Evolutionary conservation across 2,797 vertebrate genomes (phyloP).

Genomic region (Lagocephalus sceleratus): DNA sequence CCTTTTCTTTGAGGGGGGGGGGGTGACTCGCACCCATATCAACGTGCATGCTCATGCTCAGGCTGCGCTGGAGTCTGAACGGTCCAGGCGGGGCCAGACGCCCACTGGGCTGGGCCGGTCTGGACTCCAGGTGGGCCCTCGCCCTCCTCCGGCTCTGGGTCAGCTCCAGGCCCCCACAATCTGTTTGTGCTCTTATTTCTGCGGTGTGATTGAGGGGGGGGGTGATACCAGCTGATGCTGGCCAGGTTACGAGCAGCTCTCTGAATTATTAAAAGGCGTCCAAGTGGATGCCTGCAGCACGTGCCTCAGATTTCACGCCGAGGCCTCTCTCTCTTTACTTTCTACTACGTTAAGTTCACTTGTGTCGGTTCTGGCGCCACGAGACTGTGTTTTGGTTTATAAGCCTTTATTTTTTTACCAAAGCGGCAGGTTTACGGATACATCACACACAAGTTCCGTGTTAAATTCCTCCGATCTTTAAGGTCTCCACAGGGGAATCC

Average conservation of each 20-base stretch:
- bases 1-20: too few species aligned
- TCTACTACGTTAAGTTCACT: constrained; percentile 4
- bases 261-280: constrained; percentile 61
- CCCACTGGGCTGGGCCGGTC: constrained; percentile 13
- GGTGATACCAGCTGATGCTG: constrained; percentile 13
- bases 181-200: constrained; percentile 9
- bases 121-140: constrained; percentile 26
- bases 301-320: constrained; percentile 6
- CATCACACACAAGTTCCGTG: too few species aligned
- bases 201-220: constrained; percentile 6
- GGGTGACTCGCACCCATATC: neutral
- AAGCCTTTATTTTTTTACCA: too few species aligned
- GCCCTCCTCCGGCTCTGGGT: constrained; percentile 8
- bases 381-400: neutral
- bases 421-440: too few species aligned
- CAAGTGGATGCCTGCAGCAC: constrained; percentile 30
- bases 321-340: constrained; percentile 13
- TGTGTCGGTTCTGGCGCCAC: neutral
- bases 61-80: constrained; percentile 42
- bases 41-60: neutral
- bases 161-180: constrained; percentile 6
- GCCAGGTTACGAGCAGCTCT: constrained; percentile 37
- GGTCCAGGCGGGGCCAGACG: constrained; percentile 51
- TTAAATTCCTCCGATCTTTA: too few species aligned
- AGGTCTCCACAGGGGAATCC: too few species aligned